Conservation (phyloP, 2,797 vertebrate genomes). For the Heliangelus exortis region DNA sequence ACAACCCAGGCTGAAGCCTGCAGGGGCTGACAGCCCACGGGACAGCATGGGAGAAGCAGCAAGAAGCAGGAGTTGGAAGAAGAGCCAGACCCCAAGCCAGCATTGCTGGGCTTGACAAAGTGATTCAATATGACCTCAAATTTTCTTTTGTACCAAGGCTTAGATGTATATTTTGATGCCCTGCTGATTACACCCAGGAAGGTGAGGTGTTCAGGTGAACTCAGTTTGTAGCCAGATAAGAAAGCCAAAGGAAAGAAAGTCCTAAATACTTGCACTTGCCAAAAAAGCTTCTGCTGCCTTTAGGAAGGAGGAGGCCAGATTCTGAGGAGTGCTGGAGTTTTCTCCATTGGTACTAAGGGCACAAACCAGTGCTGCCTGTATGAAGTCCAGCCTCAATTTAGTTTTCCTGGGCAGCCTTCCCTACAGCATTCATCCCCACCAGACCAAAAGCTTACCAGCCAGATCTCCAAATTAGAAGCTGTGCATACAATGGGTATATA, state of each 20-base stretch:
- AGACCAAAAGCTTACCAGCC: background rate
- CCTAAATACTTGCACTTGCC: fast-evolving
- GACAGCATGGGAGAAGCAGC: background rate
- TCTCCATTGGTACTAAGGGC: background rate
- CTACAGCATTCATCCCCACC: background rate
- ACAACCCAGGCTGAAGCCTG: background rate
- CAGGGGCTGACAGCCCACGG: background rate
- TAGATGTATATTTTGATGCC: background rate
- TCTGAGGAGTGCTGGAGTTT: background rate
- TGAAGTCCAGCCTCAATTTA: background rate
- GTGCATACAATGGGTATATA: background rate
- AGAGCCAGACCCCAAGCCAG: background rate
- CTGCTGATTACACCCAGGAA: background rate
- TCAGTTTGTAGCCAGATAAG: background rate
- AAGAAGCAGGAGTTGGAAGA: background rate
- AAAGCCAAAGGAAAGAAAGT: background rate
- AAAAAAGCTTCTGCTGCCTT: background rate
- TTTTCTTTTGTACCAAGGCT: background rate
- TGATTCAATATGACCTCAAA: background rate
- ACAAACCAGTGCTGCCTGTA: background rate
- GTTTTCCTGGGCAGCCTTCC: background rate
- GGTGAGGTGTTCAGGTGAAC: background rate
- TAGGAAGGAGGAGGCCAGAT: background rate
- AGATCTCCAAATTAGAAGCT: background rate
- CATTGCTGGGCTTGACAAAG: background rate